A percentile compares a stretch with the other conserved stretches of the same genome.
phyloP scores from a whole-genome alignment of 23 tunicate genomes.

The Styela plicata region DNA sequence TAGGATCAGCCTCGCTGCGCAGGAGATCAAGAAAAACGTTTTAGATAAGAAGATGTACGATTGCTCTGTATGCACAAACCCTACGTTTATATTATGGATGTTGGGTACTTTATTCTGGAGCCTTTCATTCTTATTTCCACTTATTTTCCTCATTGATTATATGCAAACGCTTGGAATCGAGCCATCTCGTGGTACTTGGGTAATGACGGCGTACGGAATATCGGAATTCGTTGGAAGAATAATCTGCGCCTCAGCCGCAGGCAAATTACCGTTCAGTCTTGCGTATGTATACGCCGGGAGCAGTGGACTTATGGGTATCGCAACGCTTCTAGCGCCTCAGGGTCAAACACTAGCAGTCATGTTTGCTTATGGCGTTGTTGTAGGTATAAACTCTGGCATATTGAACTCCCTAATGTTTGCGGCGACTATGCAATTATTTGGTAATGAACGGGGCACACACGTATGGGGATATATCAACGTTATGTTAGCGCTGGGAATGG shows the following conservation, averaged over 20 bases:
- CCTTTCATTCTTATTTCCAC: conserved; percentile 65
- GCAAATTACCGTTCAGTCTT: conserved; percentile 47
- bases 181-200: conserved; percentile 33
- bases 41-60: conserved; percentile 60
- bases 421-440: conserved; percentile 82
- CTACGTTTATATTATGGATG: conserved; percentile 64
- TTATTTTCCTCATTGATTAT: conserved; percentile 81
- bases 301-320: conserved; percentile 51
- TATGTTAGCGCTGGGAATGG: conserved; percentile 87
- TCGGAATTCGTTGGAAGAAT: conserved; percentile 69
- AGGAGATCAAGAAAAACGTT: conserved; percentile 76
- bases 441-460: conserved; percentile 55
- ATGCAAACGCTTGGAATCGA: conserved; percentile 54
- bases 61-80: conserved; percentile 54
- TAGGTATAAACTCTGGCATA: conserved; percentile 75
- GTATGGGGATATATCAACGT: conserved; percentile 93
- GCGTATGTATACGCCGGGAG: conserved; percentile 65
- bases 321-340: conserved; percentile 51
- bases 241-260: conserved; percentile 49
- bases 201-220: conserved; percentile 65
- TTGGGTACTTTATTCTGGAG: conserved; percentile 78
- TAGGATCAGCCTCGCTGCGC: conserved; percentile 70
- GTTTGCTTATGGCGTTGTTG: conserved; percentile 67
- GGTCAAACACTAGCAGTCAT: conserved; percentile 52
- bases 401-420: conserved; percentile 81